Percentiles rank a stretch among this genome's conserved stretches.
Evolutionary conservation across 1,140 invertebrate genomes (phyloP).

Genomic region (Goniozus legneri): DNA sequence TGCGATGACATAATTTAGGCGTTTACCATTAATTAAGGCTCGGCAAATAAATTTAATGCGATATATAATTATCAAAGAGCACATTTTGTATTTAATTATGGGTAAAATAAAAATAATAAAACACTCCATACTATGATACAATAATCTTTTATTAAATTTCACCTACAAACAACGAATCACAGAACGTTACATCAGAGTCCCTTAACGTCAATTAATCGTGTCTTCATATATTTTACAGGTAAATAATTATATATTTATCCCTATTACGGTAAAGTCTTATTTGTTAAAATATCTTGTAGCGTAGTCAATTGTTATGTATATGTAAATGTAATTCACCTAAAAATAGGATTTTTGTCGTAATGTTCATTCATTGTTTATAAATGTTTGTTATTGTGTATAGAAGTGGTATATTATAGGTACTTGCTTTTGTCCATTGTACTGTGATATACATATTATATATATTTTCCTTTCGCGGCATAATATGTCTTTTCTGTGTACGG

Average conservation of each 20-base stretch:
- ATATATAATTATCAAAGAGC: too few relatives aligned
- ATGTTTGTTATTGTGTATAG: conserved; percentile 42
- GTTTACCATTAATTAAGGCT: too few relatives aligned
- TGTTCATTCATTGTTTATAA: conserved; percentile 48
- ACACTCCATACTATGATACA: conserved; percentile 43
- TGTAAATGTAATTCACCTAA: conserved; percentile 53
- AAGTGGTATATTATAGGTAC: conserved; percentile 46
- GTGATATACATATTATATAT: conserved; percentile 26
- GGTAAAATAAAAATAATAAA: too few relatives aligned
- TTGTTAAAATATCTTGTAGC: conserved; percentile 51
- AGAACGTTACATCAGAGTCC: conserved; percentile 57
- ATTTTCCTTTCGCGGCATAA: conserved; percentile 24
- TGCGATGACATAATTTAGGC: too few relatives aligned
- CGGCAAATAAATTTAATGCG: too few relatives aligned
- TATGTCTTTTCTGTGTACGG: conserved; percentile 15
- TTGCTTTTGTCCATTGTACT: conserved; percentile 47
- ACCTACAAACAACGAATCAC: conserved; percentile 58
- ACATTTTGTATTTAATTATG: too few relatives aligned
- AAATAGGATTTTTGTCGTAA: conserved; percentile 49
- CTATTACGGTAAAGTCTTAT: conserved; percentile 54
- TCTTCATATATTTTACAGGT: conserved; percentile 51
- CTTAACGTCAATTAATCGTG: conserved; percentile 52
- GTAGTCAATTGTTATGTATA: conserved; percentile 48
- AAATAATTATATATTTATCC: conserved; percentile 51
- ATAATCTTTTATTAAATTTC: conserved; percentile 56